Base-by-base conservation (phyloP, 2,113 vertebrate genomes). In the Alectura lathami region DNA sequence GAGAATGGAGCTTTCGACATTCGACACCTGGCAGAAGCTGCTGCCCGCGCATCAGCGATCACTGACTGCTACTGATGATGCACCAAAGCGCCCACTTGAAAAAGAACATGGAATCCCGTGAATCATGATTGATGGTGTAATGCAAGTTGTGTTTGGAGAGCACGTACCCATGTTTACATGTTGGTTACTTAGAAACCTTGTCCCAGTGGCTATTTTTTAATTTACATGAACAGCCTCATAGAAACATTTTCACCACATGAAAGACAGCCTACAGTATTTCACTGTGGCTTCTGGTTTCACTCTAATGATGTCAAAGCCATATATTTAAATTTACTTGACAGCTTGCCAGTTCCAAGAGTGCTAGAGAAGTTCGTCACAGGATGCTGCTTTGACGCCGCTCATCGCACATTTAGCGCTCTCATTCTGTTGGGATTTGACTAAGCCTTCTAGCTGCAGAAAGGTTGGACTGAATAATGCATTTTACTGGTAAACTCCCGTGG, bases 321-420 rank as follows among this genome's bases (percentile, higher is more conserved):
- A 34, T 1, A 56, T 81, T 93, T 88, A 42, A 51, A 60, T 53
- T 67, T 77, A 59, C 63, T 87, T 57, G 43, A 87, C 66, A 68
- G 80, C 23, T 24, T 75, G 72, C n/a, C 87, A 82, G 77, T 69
- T 69, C 59, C 50, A 66, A 48, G n/a, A 83, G 56, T 62, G 81
- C 63, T 69, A 42, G 59, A 76, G 59, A 91, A 85, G 88, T 36
- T 68, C 0, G 9, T 94, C 94, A 94, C 90, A 93, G 94, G 92
- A 95, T 87, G 83, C 57, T 94, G 70, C 77, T 93, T 10, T 94
- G 92, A 96, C 3, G 3, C 69, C 45, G 84, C 42, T 77, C 66
- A 60, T 32, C 1, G 42, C 66, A 79, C 77, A 66, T 60, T 91
- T 3, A 64, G 63, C 91, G 12, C 36, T 13, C 63, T 3, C 45